These are phyloP conservation scores for Linnaemya tessellans DNA, from an alignment of 2,888 invertebrate species.

Conservation along the genomic window DNA sequence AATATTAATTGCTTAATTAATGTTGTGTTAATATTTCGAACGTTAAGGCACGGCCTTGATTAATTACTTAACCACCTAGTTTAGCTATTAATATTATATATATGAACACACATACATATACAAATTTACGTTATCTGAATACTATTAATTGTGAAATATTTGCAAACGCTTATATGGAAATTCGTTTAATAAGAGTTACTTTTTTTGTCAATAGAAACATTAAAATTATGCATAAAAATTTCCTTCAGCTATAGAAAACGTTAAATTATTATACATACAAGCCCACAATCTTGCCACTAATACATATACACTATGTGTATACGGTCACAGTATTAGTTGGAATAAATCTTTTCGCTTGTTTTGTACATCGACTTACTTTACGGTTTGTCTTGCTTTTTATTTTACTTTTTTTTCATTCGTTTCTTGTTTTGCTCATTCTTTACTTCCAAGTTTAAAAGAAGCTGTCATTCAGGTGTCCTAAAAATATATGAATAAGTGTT, in stretches of 20 bases:
- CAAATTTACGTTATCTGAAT: too few species aligned
- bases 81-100: too few species aligned
- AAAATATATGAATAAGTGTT: constrained; percentile 14
- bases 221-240: not conserved
- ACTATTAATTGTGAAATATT: not conserved
- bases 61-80: not conserved
- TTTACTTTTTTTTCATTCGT: not conserved
- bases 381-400: constrained; percentile 8
- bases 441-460: constrained; percentile 32
- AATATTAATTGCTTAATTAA: not conserved
- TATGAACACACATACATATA: too few species aligned
- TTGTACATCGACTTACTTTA: constrained; percentile 35
- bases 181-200: not conserved
- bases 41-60: not conserved
- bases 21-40: not conserved
- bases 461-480: constrained; percentile 63
- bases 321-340: constrained; percentile 34
- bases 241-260: not conserved
- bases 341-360: constrained; percentile 26
- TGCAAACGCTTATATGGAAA: not conserved
- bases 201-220: not conserved
- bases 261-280: not conserved
- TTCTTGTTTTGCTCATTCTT: not conserved
- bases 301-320: not conserved
- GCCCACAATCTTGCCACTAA: not conserved